These are phyloP conservation scores for Oasisia sp. DNA, from an alignment of 2,888 invertebrate genomes.

Conservation along the genomic window DNA sequence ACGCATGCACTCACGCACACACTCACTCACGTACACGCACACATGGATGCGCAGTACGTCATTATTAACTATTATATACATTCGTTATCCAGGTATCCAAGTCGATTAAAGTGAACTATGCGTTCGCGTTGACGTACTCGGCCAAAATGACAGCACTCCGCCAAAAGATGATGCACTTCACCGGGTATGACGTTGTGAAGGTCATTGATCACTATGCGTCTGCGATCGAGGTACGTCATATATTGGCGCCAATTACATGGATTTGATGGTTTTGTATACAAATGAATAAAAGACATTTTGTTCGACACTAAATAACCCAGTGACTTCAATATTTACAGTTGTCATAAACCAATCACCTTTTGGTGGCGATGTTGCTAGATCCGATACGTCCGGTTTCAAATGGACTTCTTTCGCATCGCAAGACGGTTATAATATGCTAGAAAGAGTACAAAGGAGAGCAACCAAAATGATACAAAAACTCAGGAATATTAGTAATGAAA, in stretches of 20 bases:
- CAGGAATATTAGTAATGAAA: too few relatives aligned
- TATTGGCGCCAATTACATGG: neutral
- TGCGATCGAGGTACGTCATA: neutral
- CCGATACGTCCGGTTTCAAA: too few relatives aligned
- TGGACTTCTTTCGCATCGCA: too few relatives aligned
- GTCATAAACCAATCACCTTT: too few relatives aligned
- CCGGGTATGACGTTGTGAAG: neutral
- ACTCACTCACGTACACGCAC: neutral
- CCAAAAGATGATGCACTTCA: neutral
- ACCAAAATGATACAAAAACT: too few relatives aligned
- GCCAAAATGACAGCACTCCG: neutral
- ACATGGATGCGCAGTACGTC: neutral
- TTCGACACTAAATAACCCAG: too few relatives aligned
- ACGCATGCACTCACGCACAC: neutral
- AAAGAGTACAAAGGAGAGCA: too few relatives aligned
- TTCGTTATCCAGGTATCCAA: neutral
- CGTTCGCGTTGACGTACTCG: neutral
- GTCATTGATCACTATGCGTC: neutral
- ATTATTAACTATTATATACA: neutral
- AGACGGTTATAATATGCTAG: too few relatives aligned
- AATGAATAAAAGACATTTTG: too few relatives aligned
- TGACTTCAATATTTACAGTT: too few relatives aligned
- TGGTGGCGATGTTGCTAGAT: too few relatives aligned
- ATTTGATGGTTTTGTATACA: too few relatives aligned
- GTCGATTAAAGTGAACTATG: conserved; percentile 7